phyloP scores from a whole-genome alignment of 2,888 invertebrate species.

The Coecobrya sp. region DNA sequence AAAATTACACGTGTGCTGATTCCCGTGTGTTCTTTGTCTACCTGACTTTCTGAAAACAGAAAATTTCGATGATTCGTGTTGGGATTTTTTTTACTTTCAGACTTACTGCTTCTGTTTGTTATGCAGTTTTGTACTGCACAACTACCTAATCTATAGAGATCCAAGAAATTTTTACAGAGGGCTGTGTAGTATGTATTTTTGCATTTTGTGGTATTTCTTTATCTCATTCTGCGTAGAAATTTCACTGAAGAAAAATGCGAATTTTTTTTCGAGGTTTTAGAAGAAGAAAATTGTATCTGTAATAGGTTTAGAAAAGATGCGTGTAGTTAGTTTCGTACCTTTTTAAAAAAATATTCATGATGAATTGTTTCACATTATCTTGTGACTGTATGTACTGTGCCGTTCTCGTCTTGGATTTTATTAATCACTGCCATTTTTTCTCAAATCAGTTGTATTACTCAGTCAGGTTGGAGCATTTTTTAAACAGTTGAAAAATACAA shows the following conservation, averaged over 20 bases:
- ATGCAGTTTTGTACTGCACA: not conserved
- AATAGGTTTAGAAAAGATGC: not conserved
- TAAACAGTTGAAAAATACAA: too few species aligned
- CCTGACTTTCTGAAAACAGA: not conserved
- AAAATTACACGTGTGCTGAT: constrained; percentile 40
- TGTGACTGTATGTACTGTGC: not conserved
- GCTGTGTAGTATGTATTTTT: not conserved
- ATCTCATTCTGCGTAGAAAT: not conserved
- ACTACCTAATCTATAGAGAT: not conserved
- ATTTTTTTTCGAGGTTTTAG: not conserved
- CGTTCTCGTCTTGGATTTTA: not conserved
- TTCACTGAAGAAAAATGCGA: constrained; percentile 30
- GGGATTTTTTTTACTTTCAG: not conserved
- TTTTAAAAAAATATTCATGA: not conserved
- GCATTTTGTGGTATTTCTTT: constrained; percentile 10
- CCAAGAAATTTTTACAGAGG: not conserved
- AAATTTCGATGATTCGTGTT: not conserved
- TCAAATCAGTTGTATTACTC: not conserved
- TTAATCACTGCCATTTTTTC: not conserved
- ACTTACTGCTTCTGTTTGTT: not conserved
- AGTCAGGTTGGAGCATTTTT: too few species aligned
- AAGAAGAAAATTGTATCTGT: constrained; percentile 8
- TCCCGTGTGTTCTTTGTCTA: constrained; percentile 59
- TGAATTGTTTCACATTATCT: constrained; percentile 21
- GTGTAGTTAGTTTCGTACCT: not conserved